Evolutionary conservation across 2,113 vertebrate species (phyloP).

Genomic region (Pterocles gutturalis): DNA sequence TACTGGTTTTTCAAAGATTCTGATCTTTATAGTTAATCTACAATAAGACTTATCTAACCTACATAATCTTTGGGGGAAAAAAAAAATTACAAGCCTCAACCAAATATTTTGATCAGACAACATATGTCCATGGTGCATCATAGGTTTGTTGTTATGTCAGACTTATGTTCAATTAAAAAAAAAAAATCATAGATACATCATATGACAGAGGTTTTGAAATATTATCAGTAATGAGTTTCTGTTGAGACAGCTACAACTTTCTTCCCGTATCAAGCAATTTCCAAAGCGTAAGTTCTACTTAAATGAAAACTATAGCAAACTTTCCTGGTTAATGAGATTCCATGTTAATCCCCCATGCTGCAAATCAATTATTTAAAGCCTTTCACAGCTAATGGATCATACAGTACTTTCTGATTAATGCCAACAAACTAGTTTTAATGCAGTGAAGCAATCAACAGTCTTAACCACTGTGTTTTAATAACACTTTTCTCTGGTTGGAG

Average conservation of each 20-base stretch:
- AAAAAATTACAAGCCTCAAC: not conserved
- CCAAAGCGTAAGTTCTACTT: conserved; percentile 8
- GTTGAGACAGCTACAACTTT: not conserved
- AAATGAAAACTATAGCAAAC: conserved; percentile 65
- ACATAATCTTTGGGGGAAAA: not conserved
- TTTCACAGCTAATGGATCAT: conserved; percentile 73
- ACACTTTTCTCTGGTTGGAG: not conserved
- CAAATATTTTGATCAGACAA: not conserved
- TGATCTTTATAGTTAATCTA: not conserved
- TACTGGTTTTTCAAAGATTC: not conserved
- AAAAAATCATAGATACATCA: not conserved
- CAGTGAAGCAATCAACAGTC: conserved; percentile 34
- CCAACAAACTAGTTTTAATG: conserved; percentile 64
- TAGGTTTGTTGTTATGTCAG: not conserved
- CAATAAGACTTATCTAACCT: not conserved
- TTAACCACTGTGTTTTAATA: conserved; percentile 26
- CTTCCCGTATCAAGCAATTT: conserved; percentile 26
- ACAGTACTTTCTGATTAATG: conserved; percentile 66
- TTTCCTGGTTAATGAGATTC: conserved; percentile 68
- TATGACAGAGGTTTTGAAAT: not conserved
- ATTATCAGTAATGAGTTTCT: not conserved
- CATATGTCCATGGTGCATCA: not conserved
- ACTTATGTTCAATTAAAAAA: not conserved
- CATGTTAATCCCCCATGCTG: conserved; percentile 56
- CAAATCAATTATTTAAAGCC: conserved; percentile 75